Conservation (phyloP, 2,797 vertebrate genomes). For the Anabacerthia variegaticeps region DNA sequence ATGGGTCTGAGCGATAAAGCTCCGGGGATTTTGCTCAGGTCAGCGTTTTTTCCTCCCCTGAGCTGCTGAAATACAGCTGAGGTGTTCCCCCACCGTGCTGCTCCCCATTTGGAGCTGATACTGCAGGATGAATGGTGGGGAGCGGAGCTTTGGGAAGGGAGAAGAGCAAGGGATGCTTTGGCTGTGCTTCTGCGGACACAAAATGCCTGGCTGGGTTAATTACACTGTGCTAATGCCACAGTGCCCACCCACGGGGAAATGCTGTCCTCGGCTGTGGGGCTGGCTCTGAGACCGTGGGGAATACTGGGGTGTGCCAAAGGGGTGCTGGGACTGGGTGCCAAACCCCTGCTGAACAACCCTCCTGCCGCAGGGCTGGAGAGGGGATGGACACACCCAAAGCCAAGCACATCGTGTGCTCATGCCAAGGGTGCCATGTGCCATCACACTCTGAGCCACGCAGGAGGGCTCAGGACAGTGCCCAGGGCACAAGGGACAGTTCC, state of each 20-base stretch:
- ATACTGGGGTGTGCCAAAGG: background rate
- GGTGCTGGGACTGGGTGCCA: no score
- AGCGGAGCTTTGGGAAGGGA: background rate
- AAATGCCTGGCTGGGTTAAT: background rate
- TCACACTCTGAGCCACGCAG: accelerated
- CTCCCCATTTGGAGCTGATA: background rate
- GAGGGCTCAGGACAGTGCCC: background rate
- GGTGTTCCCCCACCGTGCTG: accelerated
- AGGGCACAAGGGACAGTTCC: accelerated
- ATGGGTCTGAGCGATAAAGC: background rate
- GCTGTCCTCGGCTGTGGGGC: accelerated
- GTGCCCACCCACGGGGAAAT: accelerated
- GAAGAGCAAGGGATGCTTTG: accelerated
- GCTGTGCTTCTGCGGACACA: accelerated
- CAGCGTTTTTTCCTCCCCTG: background rate
- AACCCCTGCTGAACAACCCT: background rate
- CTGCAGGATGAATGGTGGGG: background rate
- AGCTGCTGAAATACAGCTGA: background rate
- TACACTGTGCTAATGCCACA: accelerated
- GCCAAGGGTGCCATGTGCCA: accelerated
- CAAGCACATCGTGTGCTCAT: background rate
- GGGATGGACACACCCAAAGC: background rate
- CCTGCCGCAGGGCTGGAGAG: background rate
- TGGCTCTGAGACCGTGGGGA: accelerated
- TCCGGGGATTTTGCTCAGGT: background rate